Conservation (phyloP, 2,113 vertebrate species). For the Ploceus nigricollis region DNA sequence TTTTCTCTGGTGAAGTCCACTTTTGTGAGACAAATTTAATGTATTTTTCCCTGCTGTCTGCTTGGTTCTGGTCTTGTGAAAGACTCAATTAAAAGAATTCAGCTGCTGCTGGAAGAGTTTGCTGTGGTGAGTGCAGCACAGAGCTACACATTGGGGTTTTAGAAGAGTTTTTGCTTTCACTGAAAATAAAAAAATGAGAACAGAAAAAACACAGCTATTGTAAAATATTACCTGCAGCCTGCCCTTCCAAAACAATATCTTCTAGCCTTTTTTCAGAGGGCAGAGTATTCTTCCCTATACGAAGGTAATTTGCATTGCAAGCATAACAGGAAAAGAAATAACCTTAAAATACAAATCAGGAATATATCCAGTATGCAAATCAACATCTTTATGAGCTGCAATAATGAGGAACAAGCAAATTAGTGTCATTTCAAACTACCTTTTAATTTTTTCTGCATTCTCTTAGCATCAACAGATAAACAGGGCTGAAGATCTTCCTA, state of each 20-base stretch:
- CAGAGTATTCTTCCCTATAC: neutral
- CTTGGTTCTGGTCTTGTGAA: neutral
- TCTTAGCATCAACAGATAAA: neutral
- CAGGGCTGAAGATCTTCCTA: neutral
- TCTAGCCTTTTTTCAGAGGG: neutral
- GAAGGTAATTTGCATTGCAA: neutral
- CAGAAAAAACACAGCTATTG: neutral
- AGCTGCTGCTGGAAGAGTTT: neutral
- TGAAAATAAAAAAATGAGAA: neutral
- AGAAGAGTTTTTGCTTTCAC: neutral
- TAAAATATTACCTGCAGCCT: neutral
- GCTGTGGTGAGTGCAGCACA: neutral
- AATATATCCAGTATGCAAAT: neutral
- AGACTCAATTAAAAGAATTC: neutral
- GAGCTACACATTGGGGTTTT: neutral
- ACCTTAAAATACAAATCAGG: conserved; percentile 13
- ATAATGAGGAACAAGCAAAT: neutral
- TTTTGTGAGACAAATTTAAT: neutral
- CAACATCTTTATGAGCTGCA: conserved; percentile 16
- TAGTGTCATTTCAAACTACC: neutral
- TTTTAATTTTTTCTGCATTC: neutral
- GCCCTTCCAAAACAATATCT: neutral
- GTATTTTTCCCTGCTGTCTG: neutral
- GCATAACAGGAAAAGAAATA: neutral
- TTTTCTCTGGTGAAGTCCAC: neutral